Base-by-base conservation (phyloP, 1,140 invertebrate genomes). In the Zaprionus ornatus region DNA sequence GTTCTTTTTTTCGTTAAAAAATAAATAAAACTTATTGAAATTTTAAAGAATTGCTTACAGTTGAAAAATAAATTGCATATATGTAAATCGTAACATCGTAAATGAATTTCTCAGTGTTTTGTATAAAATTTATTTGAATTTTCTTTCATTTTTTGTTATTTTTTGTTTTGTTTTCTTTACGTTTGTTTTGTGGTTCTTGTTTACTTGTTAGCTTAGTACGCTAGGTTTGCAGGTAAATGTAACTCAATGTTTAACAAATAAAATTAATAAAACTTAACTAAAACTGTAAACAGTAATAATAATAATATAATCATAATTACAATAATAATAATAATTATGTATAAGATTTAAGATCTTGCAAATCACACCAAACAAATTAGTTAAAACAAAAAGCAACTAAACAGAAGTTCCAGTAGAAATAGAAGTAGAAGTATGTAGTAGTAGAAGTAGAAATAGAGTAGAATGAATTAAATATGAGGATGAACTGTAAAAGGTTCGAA, bases 361-460 rank as follows among this genome's bases (percentile, higher is more conserved):
- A 80, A 88, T 88, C 84, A 88, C 85, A 90, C 80, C 80, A 88
- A 90, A 81, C 80, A 78, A 82, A 74, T 78, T 86, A 70, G 61
- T 71, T 73, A 76, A 79, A 77, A 77, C 59, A 80, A 80, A 76
- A 68, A 74, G 37, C 59, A 74, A 81, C 69, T 74, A 77, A 77
- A 74, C 59, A 60, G 56, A 66, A 62, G 25, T 52, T 55, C 13
- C 37, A 54, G 17, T 25, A 65, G 54, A 80, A 79, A 40, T 67
- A 60, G 52, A 71, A 64, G 50, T 63, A 64, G 35, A 37, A 9
- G 23, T 56, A 29, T 29, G 29, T n/a, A 15, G 52, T 27, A 15
- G n/a, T n/a, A 37, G 54, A 7, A 29, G 54, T 19, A 32, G 55
- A 19, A 66, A 45, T 66, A 45, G 54, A 57, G 35, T 35, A 68